Base-by-base conservation (phyloP, 2,797 vertebrate genomes). In the Epinephelus coioides region DNA sequence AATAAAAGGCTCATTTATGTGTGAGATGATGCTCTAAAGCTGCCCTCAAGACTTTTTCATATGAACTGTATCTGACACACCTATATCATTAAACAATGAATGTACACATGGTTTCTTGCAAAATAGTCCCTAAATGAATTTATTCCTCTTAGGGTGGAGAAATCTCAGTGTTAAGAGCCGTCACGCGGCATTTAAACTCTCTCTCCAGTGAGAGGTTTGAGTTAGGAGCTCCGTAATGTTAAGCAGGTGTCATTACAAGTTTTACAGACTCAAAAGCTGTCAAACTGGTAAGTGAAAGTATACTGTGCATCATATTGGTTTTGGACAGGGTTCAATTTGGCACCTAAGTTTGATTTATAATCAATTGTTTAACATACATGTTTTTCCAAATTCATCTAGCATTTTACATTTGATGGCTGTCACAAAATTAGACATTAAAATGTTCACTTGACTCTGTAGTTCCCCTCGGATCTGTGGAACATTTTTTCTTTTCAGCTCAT, bases 1-100 rank as follows among this genome's bases (percentile, higher is more conserved):
- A 53, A 71, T 80, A 76, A 84, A 84, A 74, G 6, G 11, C 43
- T 61, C 5, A 49, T 85, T 69, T 77, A 67, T 75, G 6, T 63
- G 18, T 67, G 1, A 54, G 0, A 49, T 75, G 0, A 49, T 75
- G 46, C 56, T 57, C 51, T 27, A 15, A 76, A 57, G 50, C 54
- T 44, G 43, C 62, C 65, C 72, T n/a, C 25, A 79, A 65, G 74
- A 17, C 30, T 59, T n/a, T 76, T 23, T 73, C 55, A 69, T 34
- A 64, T 56, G 17, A 65, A 56, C 27, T 60, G 34, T 49, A n/a
- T 43, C 2, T 2, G 79, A 66, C 82, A 82, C 71, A 64, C 69
- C 70, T 67, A 46, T 65, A n/a, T 51, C 40, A 44, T 30, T 53
- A 47, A 64, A 71, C 15, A 71, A 62, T 79, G 43, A 63, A 61